Evolutionary conservation across 2,888 invertebrate species (phyloP).

Genomic region (Oligia fasciuncula): DNA sequence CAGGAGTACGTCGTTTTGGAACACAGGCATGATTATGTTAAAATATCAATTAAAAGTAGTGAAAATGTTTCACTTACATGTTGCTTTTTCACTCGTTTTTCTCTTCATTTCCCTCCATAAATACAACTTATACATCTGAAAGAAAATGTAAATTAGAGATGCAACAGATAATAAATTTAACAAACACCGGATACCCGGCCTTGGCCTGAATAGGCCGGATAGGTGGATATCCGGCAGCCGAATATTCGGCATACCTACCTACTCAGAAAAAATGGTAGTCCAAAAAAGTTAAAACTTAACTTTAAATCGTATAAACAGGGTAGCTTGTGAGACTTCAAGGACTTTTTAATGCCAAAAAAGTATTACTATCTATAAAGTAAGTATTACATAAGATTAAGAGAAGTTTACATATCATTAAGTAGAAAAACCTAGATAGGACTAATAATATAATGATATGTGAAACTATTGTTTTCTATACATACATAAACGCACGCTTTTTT

Average conservation of each 20-base stretch:
- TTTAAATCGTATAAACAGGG: not conserved
- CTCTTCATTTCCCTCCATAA: constrained; percentile 71
- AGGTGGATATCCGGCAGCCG: constrained; percentile 26
- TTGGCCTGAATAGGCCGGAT: not conserved
- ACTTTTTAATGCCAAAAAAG: not conserved
- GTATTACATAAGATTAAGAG: not conserved
- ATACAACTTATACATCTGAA: constrained; percentile 81
- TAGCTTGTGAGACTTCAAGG: not conserved
- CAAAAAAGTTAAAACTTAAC: not conserved
- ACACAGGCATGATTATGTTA: not conserved
- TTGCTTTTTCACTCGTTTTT: constrained; percentile 64
- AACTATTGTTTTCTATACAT: not conserved
- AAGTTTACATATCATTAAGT: not conserved
- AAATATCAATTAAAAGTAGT: not conserved
- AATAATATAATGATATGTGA: not conserved
- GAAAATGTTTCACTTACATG: constrained; percentile 75
- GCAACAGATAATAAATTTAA: constrained; percentile 24
- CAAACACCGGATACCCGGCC: constrained; percentile 17
- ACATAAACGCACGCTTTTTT: not conserved
- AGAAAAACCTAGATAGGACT: constrained; percentile 1
- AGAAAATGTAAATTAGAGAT: constrained; percentile 44
- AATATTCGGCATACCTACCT: constrained; percentile 23
- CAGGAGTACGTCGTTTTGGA: not conserved
- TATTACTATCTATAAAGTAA: not conserved
- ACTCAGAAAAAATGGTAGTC: not conserved